Evolutionary conservation across 2,888 invertebrate species (phyloP).

Genomic region (Mythimna pallens): DNA sequence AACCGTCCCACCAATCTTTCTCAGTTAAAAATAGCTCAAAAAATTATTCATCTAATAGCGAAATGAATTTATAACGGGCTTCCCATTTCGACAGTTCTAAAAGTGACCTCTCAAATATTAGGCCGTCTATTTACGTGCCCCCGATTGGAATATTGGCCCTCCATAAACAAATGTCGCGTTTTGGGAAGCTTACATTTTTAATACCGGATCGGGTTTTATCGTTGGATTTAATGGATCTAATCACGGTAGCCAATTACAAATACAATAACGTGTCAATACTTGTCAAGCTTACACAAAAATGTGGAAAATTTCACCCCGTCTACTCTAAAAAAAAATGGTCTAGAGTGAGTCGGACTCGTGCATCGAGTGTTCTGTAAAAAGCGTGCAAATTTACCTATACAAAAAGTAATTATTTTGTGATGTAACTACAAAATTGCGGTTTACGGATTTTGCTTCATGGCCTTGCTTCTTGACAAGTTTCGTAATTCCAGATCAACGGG

Average conservation of each 20-base stretch:
- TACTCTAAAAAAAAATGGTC: neutral
- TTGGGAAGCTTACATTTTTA: conserved; percentile 8
- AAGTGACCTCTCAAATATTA: neutral
- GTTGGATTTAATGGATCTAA: neutral
- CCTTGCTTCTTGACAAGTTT: too few relatives aligned
- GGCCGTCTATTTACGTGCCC: neutral
- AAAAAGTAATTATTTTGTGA: too few relatives aligned
- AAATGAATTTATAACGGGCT: neutral
- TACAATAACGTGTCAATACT: neutral
- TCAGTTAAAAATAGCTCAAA: too few relatives aligned
- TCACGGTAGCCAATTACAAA: neutral
- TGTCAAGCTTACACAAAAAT: neutral
- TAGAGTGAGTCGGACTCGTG: too few relatives aligned
- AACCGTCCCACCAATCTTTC: too few relatives aligned
- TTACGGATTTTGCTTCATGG: too few relatives aligned
- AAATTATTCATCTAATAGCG: neutral
- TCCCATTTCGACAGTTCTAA: neutral
- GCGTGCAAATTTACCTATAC: too few relatives aligned
- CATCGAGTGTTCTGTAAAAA: too few relatives aligned
- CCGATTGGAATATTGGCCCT: neutral
- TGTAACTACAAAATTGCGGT: too few relatives aligned
- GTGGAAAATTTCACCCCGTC: neutral
- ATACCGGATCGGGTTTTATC: neutral
- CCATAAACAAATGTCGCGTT: conserved; percentile 5
- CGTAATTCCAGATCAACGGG: too few relatives aligned